phyloP scores from a whole-genome alignment of 2,888 invertebrate species.

The Polymixis flavicincta region DNA sequence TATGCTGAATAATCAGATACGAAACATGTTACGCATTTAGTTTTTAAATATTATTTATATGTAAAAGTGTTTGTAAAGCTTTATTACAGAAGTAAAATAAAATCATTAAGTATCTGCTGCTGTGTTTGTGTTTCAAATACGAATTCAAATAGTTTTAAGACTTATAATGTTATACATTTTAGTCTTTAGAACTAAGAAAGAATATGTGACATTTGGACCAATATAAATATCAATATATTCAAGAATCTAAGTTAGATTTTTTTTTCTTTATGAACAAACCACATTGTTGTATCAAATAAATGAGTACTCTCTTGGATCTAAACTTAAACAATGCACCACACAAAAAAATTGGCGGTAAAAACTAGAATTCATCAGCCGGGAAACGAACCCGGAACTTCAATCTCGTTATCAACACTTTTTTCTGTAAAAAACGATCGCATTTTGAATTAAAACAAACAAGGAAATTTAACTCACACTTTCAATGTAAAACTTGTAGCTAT shows the following conservation, averaged over 20 bases:
- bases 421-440: conserved; percentile 61
- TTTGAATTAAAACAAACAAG: conserved; percentile 52
- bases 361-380: conserved; percentile 30
- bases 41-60: too few relatives aligned
- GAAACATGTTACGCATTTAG: too few relatives aligned
- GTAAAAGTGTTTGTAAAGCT: too few relatives aligned
- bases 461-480: conserved; percentile 81
- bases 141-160: not conserved
- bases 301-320: not conserved
- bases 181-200: too few relatives aligned
- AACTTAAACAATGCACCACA: not conserved
- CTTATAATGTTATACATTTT: not conserved
- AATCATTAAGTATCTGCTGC: too few relatives aligned
- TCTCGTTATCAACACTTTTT: conserved; percentile 56
- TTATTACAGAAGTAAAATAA: too few relatives aligned
- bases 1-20: too few relatives aligned
- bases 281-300: not conserved
- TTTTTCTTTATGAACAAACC: conserved; percentile 13
- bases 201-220: too few relatives aligned
- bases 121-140: too few relatives aligned
- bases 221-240: not conserved
- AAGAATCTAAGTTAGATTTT: not conserved
- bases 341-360: conserved; percentile 24
- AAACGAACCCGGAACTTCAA: conserved; percentile 59
- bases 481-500: conserved; percentile 83